Base-by-base conservation (phyloP, 1,140 invertebrate genomes). In the Ganaspis sp. region DNA sequence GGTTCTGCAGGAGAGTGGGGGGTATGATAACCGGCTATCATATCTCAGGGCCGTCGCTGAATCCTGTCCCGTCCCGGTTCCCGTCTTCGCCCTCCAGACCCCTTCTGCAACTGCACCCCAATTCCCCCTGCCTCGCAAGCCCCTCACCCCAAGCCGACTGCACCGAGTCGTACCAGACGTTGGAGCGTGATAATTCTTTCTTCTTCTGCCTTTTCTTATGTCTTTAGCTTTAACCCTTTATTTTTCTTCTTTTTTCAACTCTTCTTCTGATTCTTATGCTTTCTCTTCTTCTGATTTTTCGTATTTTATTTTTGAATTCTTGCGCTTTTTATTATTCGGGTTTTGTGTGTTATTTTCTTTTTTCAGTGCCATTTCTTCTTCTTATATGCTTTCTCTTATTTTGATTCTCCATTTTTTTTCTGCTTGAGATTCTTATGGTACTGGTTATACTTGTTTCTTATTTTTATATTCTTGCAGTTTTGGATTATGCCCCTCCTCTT, bases 11-110 rank as follows among this genome's bases (percentile, higher is more conserved):
- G 69, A 76, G 82, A 64, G 69, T 73, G 79, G 74, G 79, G 69
- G 76, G 77, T 78, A 83, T 87, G 85, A 87, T 87, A 87, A 87
- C 86, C 84, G 82, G 85, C 86, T 87, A 87, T 87, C 86, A 85
- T 87, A 87, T 87, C 85, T 87, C 85, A 87, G 84, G 77, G 81
- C 84, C 86, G 85, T 70, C 72, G 73, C 80, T 80, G 73, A 75
- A 78, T 82, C 78, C 76, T 21, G 58, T 77, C 45, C 17, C 29
- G 45, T 49, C 45, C 73, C 79, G 58, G 73, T 82, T 74, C 75
- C 72, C 81, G 70, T 76, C 80, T 74, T 73, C 70, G 78, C 64
- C 34, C 73, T 74, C 71, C 58, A 64, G 29, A 54, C 58, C 58
- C 45, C 69, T 42, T 29, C 45, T 37, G 64, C 54, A 49, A 64